A percentile compares a stretch with the other conserved stretches of the same genome.
Evolutionary conservation across 2,113 vertebrate genomes (phyloP).

Genomic region (Taurulus bubalis): DNA sequence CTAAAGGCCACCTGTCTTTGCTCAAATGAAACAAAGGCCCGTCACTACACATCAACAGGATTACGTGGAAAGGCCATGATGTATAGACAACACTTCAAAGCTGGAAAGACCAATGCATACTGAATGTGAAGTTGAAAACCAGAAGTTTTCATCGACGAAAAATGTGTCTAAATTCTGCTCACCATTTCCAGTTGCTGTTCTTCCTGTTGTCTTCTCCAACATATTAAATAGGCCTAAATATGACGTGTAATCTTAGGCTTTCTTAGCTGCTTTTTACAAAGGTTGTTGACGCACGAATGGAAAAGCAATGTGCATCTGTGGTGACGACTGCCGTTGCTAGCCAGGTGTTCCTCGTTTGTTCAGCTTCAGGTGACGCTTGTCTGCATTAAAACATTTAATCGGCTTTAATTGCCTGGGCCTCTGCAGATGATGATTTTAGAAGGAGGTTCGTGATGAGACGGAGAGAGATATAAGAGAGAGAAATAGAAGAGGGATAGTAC

Average conservation of each 20-base stretch:
- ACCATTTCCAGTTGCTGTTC: constrained; percentile 9
- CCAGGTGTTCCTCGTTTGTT: constrained; percentile 81
- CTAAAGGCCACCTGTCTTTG: constrained; percentile 75
- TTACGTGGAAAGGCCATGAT: constrained; percentile 31
- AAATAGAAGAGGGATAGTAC: background rate
- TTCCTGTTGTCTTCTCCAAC: background rate
- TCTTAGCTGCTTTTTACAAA: constrained; percentile 18
- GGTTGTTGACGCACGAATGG: constrained; percentile 34
- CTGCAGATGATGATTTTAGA: constrained; percentile 63
- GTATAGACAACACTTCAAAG: constrained; percentile 20
- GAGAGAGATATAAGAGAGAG: background rate
- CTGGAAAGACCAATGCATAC: background rate
- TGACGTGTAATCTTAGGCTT: background rate
- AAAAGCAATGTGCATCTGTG: constrained; percentile 44
- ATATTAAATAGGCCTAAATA: background rate
- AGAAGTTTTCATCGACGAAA: too few relatives aligned
- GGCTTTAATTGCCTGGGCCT: constrained; percentile 66
- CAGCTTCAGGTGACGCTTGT: constrained; percentile 76
- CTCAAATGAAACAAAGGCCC: constrained; percentile 68
- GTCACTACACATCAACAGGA: constrained; percentile 26
- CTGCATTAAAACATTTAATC: constrained; percentile 76
- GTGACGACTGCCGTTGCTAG: constrained; percentile 72
- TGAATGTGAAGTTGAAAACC: background rate
- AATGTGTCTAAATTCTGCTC: constrained; percentile 12
- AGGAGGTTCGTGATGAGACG: constrained; percentile 10